These are phyloP conservation scores for Poeciliopsis turneri DNA, from an alignment of 2,797 vertebrate genomes.

Conservation along the genomic window DNA sequence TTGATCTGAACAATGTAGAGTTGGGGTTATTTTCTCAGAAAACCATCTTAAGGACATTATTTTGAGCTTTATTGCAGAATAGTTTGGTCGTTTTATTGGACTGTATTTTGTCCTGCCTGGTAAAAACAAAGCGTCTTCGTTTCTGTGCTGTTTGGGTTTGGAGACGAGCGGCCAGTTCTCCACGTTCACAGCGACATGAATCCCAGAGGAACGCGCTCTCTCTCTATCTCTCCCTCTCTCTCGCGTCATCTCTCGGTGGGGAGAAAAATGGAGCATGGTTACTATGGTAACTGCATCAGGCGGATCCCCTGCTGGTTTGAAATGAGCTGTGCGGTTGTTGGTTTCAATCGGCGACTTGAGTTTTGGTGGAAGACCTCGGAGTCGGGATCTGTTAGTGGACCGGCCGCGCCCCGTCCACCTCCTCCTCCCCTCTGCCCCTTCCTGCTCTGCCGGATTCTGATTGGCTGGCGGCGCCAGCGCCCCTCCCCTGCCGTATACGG, in stretches of 20 bases:
- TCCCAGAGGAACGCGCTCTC: slow-evolving; percentile 43
- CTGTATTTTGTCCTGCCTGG: slow-evolving; percentile 49
- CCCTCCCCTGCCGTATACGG: slow-evolving; percentile 61
- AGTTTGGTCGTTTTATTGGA: background rate
- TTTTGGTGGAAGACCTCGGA: slow-evolving; percentile 43
- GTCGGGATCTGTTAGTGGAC: slow-evolving; percentile 47
- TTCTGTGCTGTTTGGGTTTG: slow-evolving; percentile 31
- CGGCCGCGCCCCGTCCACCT: slow-evolving; percentile 60
- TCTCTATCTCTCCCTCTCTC: background rate
- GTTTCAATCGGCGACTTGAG: slow-evolving; percentile 10
- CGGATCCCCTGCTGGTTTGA: slow-evolving; percentile 64
- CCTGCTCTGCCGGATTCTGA: slow-evolving; percentile 51
- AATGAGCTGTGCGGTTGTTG: background rate
- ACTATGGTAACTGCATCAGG: slow-evolving; percentile 83
- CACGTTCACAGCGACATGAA: slow-evolving; percentile 59
- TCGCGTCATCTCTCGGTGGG: slow-evolving; percentile 44
- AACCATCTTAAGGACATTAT: background rate
- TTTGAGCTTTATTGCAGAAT: background rate
- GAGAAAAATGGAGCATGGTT: slow-evolving; percentile 80
- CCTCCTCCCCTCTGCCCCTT: slow-evolving; percentile 28
- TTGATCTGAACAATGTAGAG: background rate
- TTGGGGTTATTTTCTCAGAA: background rate
- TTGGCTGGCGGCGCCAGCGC: slow-evolving; percentile 63
- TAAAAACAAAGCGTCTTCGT: slow-evolving; percentile 64
- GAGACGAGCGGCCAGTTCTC: slow-evolving; percentile 56